These are phyloP conservation scores for Ceyx margarethae DNA, from an alignment of 2,113 vertebrate species.

Conservation along the genomic window DNA sequence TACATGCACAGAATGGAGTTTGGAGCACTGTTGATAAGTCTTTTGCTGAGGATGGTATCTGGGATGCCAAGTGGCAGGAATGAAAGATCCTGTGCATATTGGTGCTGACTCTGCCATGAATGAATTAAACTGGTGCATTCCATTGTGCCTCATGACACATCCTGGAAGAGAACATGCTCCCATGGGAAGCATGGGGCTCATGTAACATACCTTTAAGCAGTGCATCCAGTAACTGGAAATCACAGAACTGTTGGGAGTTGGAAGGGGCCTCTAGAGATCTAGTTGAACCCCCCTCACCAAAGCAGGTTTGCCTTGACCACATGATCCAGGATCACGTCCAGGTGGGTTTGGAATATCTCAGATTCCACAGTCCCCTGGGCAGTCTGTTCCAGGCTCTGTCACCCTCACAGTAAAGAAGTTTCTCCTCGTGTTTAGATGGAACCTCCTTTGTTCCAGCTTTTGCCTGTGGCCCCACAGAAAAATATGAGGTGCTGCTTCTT, in stretches of 20 bases:
- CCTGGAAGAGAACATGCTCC: not conserved
- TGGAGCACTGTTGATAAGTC: not conserved
- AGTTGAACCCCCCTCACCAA: too few species aligned
- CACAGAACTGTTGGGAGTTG: not conserved
- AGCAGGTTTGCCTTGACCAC: too few species aligned
- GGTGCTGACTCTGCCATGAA: not conserved
- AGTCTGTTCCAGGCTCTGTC: too few species aligned
- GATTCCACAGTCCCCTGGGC: too few species aligned
- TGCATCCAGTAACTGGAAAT: not conserved
- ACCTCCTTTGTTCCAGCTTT: too few species aligned
- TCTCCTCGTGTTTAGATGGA: too few species aligned
- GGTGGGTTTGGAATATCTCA: too few species aligned
- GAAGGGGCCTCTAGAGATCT: not conserved
- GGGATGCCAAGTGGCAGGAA: not conserved
- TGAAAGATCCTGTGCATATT: not conserved
- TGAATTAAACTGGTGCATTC: not conserved
- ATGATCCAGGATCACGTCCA: too few species aligned
- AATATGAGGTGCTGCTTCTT: not conserved
- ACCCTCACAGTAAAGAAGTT: too few species aligned
- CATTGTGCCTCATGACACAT: not conserved
- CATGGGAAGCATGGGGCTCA: not conserved
- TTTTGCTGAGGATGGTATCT: not conserved
- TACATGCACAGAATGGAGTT: not conserved
- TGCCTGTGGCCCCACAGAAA: too few species aligned
- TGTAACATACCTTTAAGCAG: rapidly evolving